phyloP scores from a whole-genome alignment of 1,140 invertebrate genomes.

The Saccostrea echinata region DNA sequence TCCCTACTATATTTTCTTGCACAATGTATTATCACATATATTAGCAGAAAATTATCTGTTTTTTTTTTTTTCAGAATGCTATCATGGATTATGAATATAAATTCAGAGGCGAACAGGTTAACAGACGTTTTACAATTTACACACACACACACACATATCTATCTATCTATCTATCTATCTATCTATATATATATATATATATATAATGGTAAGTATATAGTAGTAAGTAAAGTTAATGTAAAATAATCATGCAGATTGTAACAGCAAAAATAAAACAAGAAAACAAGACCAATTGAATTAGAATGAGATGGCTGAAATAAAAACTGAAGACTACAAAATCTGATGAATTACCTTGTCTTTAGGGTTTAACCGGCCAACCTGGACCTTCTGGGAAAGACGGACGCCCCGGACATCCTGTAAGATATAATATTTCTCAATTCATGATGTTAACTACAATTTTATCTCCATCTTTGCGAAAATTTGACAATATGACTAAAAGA shows the following conservation, averaged over 20 bases:
- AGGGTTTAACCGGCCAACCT: neutral
- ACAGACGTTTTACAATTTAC: no score
- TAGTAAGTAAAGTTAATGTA: neutral
- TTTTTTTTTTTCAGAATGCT: neutral
- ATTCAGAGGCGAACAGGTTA: neutral
- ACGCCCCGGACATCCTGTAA: neutral
- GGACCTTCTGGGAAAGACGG: neutral
- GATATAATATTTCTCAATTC: neutral
- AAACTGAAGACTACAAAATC: neutral
- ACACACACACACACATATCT: no score
- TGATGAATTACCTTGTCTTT: neutral
- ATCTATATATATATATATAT: no score
- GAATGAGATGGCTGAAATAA: neutral
- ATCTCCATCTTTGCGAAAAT: no score
- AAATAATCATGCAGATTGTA: neutral
- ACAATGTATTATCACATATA: no score
- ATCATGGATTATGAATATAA: neutral
- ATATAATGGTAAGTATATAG: no score
- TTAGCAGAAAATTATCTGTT: neutral
- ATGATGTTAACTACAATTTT: neutral
- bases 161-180: no score
- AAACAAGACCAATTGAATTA: neutral
- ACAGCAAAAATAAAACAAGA: neutral
- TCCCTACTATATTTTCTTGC: no score
- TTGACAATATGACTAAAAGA: no score